Conservation (phyloP, 2,113 vertebrate species). For the Pseudorectes ferrugineus region DNA sequence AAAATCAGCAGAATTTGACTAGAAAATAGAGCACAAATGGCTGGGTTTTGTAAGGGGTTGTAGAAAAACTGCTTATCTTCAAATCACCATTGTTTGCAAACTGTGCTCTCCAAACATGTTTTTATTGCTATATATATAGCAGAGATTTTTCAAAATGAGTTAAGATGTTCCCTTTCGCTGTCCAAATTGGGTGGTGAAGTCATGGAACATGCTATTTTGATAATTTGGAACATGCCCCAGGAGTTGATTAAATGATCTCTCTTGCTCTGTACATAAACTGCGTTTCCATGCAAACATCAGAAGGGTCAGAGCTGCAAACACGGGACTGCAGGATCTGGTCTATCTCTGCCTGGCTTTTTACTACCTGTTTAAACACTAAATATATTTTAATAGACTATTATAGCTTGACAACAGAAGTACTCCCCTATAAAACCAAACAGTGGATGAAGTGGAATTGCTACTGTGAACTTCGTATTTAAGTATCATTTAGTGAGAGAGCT, state of each 20-base stretch:
- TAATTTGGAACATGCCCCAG: not conserved
- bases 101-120: not conserved
- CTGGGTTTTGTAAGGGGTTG: not conserved
- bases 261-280: not conserved
- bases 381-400: not conserved
- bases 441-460: not conserved
- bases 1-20: not conserved
- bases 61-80: not conserved
- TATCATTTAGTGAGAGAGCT: not conserved
- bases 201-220: not conserved
- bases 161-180: not conserved
- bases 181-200: not conserved
- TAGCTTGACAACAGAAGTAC: not conserved
- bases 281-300: fast-evolving
- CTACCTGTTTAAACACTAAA: not conserved
- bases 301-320: not conserved
- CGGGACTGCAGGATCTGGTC: not conserved
- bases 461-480: not conserved
- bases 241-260: not conserved
- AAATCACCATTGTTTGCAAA: not conserved
- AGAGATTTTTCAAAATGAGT: not conserved
- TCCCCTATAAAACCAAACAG: not conserved
- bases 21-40: not conserved
- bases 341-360: not conserved
- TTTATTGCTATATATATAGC: not conserved